Evolutionary conservation across 2,888 invertebrate species (phyloP).

Genomic region (Tenodera sinensis): DNA sequence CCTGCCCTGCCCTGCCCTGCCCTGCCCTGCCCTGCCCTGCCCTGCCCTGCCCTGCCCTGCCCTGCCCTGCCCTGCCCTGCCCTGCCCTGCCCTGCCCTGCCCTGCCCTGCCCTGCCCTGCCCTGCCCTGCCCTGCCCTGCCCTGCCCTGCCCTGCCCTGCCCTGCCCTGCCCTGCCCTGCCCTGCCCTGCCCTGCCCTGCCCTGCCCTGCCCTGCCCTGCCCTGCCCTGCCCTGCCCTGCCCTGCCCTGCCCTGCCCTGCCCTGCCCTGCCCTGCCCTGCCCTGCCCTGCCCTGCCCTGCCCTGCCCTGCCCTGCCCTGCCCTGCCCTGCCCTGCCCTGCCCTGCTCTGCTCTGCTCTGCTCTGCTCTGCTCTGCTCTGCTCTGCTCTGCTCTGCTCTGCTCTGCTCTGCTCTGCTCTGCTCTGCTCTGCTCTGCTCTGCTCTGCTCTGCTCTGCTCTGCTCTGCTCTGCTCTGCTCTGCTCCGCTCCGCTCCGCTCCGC

Average conservation of each 20-base stretch:
- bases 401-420: neutral
- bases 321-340: constrained; percentile 10
- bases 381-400: constrained; percentile 8
- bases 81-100: constrained; percentile 16
- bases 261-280: constrained; percentile 8
- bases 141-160: no score
- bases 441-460: neutral
- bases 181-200: no score
- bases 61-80: neutral
- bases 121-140: no score
- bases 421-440: neutral
- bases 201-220: no score
- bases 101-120: no score
- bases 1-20: constrained; percentile 1
- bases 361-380: constrained; percentile 6
- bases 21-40: constrained; percentile 1
- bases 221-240: constrained; percentile 11
- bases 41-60: neutral
- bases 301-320: constrained; percentile 9
- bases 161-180: no score
- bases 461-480: neutral
- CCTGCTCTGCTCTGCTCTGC: neutral
- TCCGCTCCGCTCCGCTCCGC: neutral
- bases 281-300: constrained; percentile 4
- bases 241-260: constrained; percentile 16